Conservation (phyloP, 2,797 vertebrate genomes). For the Protosalanx chinensis region DNA sequence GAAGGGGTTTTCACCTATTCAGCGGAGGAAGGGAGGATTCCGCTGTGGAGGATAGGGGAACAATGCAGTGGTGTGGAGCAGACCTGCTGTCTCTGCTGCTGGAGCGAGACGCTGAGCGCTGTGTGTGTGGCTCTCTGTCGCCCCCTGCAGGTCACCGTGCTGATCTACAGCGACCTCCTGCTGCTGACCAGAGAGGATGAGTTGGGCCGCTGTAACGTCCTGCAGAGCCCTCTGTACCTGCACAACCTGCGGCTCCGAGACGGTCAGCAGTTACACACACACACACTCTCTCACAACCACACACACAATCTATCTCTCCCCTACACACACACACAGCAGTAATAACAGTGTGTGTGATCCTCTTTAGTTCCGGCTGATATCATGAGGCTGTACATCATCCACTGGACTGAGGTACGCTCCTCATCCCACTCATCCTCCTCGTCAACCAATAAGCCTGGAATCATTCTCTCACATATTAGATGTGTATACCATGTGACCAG, state of each 20-base stretch:
- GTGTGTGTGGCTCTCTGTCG: slow-evolving; percentile 16
- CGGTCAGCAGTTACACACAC: slow-evolving; percentile 2
- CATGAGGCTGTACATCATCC: slow-evolving; percentile 79
- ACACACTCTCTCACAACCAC: slow-evolving; percentile 2
- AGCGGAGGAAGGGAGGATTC: background rate
- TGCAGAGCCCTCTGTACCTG: slow-evolving; percentile 88
- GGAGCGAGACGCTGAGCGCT: background rate
- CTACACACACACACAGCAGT: slow-evolving; percentile 1
- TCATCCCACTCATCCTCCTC: background rate
- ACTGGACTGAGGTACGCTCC: slow-evolving; percentile 77
- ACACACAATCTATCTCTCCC: background rate
- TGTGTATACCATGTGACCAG: background rate
- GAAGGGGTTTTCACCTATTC: background rate
- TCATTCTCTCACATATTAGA: background rate
- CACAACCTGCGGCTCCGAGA: slow-evolving; percentile 54
- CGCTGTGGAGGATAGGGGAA: background rate
- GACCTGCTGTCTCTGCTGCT: background rate
- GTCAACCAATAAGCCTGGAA: background rate
- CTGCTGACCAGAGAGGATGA: slow-evolving; percentile 89
- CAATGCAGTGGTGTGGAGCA: background rate
- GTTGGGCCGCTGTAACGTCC: slow-evolving; percentile 80
- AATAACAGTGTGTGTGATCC: background rate
- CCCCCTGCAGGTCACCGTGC: slow-evolving; percentile 79
- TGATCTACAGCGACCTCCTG: slow-evolving; percentile 88
- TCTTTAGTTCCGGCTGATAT: slow-evolving; percentile 72